These are phyloP conservation scores for Phthorimaea operculella DNA, from an alignment of 1,140 invertebrate species.

Conservation along the genomic window DNA sequence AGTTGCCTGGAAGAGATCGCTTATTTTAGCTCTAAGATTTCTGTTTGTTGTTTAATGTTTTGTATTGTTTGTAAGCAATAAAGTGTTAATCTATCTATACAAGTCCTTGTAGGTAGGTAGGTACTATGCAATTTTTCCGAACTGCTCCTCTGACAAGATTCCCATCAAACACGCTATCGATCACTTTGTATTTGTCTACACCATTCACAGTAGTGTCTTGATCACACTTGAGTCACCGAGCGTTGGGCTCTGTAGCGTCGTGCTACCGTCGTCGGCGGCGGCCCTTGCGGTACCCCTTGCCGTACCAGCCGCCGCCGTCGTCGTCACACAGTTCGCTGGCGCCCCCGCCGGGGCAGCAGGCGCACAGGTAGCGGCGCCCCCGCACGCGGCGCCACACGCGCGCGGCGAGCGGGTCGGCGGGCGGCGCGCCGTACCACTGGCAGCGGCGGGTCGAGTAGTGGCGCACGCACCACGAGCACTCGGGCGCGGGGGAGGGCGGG, in stretches of 20 bases:
- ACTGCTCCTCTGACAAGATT: too few species aligned
- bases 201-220: too few species aligned
- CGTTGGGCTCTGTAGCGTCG: neutral
- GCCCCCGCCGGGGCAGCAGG: conserved; percentile 30
- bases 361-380: conserved; percentile 34
- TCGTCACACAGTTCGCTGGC: neutral
- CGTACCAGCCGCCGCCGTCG: conserved; percentile 65
- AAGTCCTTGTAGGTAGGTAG: too few species aligned
- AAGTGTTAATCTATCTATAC: too few species aligned
- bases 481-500: conserved; percentile 29
- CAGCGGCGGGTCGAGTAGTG: conserved; percentile 37
- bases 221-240: neutral
- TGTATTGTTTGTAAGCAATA: too few species aligned
- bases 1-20: too few species aligned
- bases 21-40: too few species aligned
- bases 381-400: conserved; percentile 35
- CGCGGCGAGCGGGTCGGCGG: conserved; percentile 10
- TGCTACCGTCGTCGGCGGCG: conserved; percentile 36
- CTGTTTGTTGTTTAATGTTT: too few species aligned
- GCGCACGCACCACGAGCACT: conserved; percentile 35
- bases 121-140: too few species aligned
- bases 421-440: conserved; percentile 45
- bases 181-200: too few species aligned
- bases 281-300: conserved; percentile 69
- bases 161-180: too few species aligned